Percentiles rank a stretch among this genome's conserved stretches.
Conservation (phyloP, 2,113 vertebrate genomes). For the Actenoides hombroni region DNA sequence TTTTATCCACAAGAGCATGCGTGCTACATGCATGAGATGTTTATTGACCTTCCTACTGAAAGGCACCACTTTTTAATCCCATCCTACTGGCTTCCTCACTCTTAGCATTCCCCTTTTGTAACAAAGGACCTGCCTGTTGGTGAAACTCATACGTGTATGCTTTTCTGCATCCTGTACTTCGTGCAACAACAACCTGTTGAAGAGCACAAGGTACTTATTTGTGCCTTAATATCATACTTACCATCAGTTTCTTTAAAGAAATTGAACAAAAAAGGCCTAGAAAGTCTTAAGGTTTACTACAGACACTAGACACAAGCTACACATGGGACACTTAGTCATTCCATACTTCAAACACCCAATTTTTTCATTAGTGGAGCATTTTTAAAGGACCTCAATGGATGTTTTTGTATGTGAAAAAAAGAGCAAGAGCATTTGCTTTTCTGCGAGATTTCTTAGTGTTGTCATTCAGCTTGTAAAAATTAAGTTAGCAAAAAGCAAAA, state of each 20-base stretch:
- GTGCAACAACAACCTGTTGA: background rate
- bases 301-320: background rate
- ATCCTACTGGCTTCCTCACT: background rate
- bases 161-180: background rate
- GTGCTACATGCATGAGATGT: background rate
- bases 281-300: background rate
- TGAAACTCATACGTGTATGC: background rate
- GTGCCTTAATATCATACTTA: background rate
- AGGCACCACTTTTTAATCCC: background rate
- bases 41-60: background rate
- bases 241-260: background rate
- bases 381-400: background rate
- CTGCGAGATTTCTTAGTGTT: background rate
- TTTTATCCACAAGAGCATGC: background rate
- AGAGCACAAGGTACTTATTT: background rate
- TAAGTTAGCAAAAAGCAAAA: background rate
- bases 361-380: background rate
- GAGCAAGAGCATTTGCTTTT: background rate
- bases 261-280: background rate
- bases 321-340: too few species aligned
- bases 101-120: background rate
- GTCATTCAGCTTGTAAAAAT: background rate
- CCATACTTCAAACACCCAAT: background rate
- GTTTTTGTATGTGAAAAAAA: background rate
- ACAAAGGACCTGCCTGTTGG: background rate